A percentile compares a stretch with the other conserved stretches of the same genome.
phyloP scores from a whole-genome alignment of 2,888 invertebrate species.

The Julus scanicus region DNA sequence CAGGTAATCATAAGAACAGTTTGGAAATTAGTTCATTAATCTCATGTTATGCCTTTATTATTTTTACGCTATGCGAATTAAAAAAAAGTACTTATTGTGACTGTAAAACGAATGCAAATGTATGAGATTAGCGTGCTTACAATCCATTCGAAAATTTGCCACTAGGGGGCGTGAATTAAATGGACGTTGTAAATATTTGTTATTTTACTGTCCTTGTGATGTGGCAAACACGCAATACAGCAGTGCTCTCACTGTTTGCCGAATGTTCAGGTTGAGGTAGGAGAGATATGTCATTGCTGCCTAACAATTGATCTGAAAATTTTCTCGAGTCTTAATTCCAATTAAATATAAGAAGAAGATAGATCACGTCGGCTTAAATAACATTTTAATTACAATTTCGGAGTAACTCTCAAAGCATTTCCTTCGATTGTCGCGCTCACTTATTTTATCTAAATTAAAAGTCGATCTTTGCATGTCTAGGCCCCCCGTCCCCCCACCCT shows the following conservation, averaged over 20 bases:
- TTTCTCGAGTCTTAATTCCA: conserved; percentile 13
- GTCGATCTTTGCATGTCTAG: conserved; percentile 36
- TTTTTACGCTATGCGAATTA: no score
- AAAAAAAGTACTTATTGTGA: no score
- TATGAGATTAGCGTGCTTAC: no score
- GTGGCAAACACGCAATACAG: not conserved
- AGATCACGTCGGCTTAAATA: conserved; percentile 35
- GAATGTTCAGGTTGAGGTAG: not conserved
- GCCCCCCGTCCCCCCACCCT: not conserved
- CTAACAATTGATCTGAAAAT: not conserved
- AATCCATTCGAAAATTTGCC: no score
- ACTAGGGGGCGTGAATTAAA: no score
- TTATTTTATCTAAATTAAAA: conserved; percentile 42
- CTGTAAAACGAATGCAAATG: no score
- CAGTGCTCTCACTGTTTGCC: not conserved
- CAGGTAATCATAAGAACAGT: no score
- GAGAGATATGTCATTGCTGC: not conserved
- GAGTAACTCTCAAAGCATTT: conserved; percentile 3
- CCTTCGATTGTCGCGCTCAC: conserved; percentile 6
- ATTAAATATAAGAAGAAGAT: conserved; percentile 36
- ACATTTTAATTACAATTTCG: conserved; percentile 26
- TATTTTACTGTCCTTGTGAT: no score
- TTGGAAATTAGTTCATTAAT: no score
- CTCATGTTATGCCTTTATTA: no score
- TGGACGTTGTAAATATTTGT: no score